Conservation (phyloP, 2,888 invertebrate genomes). For the Drosophila kanekoi region DNA sequence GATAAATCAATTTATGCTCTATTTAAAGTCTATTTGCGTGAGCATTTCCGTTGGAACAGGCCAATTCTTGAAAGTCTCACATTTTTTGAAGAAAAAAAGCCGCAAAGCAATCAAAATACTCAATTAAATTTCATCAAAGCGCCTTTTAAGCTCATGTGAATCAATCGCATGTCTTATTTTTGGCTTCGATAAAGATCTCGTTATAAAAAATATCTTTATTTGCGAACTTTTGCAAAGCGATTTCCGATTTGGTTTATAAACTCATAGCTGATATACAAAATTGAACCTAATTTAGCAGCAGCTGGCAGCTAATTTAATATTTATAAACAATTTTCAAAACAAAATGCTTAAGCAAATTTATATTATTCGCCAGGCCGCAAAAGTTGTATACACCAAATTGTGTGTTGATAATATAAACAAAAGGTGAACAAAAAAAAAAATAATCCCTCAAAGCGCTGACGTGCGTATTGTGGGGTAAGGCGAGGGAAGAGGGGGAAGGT, state of each 20-base stretch:
- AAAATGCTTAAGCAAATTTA: constrained; percentile 40
- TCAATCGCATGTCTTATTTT: not conserved
- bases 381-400: constrained; percentile 42
- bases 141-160: not conserved
- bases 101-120: not conserved
- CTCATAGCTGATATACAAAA: constrained; percentile 22
- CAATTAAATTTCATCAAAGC: constrained; percentile 14
- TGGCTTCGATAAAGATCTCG: constrained; percentile 9
- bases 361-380: constrained; percentile 54
- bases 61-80: too few relatives aligned
- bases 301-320: constrained; percentile 62
- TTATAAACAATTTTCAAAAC: constrained; percentile 55
- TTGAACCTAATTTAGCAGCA: constrained; percentile 51
- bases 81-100: too few relatives aligned
- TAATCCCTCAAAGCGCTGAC: constrained; percentile 17
- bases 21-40: constrained; percentile 51
- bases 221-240: not conserved
- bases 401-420: constrained; percentile 73
- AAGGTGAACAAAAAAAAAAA: constrained; percentile 18
- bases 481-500: not conserved
- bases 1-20: constrained; percentile 39
- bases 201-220: constrained; percentile 4
- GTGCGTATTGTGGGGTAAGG: not conserved
- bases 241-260: constrained; percentile 30
- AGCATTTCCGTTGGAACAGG: constrained; percentile 28